Evolutionary conservation across 2,888 invertebrate genomes (phyloP), one percentile per base, ranked within the genome.

Genomic region (Melolontha melolontha): DNA sequence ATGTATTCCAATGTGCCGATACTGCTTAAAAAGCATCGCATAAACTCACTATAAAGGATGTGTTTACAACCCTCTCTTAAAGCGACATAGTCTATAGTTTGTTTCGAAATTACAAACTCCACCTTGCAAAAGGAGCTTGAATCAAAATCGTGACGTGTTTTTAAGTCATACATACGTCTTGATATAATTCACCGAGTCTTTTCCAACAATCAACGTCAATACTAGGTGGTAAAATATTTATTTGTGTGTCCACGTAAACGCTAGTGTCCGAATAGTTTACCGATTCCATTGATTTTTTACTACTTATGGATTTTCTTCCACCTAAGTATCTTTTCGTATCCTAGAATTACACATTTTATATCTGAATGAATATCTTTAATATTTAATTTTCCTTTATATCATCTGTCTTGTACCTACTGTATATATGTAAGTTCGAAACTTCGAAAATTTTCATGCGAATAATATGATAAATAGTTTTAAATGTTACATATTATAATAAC

Each of bases 21-120:
- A 50, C 81, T 75, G 17, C 82, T 80, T 59, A 85, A 79, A 65
- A 84, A 83, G 71, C 76, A 77, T 64, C 85, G 75, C 66, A 82
- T 72, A 70, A 85, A 84, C 71, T 82, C 78, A 64, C 83, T 84
- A 34, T 80, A 76, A 44, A 84, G 69, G 29, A 85, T 66, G 71
- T 84, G 84, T 51, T 74, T 74, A 72, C 81, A 84, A 40, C 79
- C 79, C n/a, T 72, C 73, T 41, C 81, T 75, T 2, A 85, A 71
- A 71, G 84, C 82, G 1, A 81, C 79, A 70, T 79, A 80, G 12
- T 70, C 73, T 0, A 71, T 54, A 14, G 39, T 70, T 4, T 75
- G 73, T 8, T 68, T 71, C 70, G 73, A 80, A 12, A 81, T 73
- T 12, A 76, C 72, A 22, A 74, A 65, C 7, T 66, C 68, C n/a